A percentile compares a stretch with the other conserved stretches of the same genome.
phyloP scores from a whole-genome alignment of 2,797 vertebrate genomes.

The Ceyx erithaca region DNA sequence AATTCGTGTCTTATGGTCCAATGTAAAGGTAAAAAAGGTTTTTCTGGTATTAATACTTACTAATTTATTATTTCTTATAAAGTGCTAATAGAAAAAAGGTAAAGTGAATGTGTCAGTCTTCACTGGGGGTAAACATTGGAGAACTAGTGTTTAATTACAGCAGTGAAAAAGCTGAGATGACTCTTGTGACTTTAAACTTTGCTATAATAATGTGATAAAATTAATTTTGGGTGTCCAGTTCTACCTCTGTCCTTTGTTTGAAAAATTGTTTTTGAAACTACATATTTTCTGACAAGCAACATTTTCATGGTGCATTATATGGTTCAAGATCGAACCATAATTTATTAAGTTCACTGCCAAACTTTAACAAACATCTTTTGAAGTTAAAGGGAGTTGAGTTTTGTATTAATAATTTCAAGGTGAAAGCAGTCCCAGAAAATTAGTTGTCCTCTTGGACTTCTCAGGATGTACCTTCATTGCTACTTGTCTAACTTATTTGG shows the following conservation, averaged over 20 bases:
- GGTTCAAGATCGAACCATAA: background rate
- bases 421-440: background rate
- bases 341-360: background rate
- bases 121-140: background rate
- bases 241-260: background rate
- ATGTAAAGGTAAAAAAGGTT: background rate
- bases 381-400: background rate
- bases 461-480: background rate
- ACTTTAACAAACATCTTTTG: background rate
- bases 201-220: background rate
- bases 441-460: background rate
- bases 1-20: background rate
- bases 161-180: background rate
- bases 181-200: background rate
- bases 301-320: background rate
- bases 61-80: no score
- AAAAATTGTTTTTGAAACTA: background rate
- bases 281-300: background rate
- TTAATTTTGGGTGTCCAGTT: background rate
- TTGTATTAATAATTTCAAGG: background rate
- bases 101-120: background rate
- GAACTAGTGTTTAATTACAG: background rate
- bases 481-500: background rate
- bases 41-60: background rate
- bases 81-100: background rate